Evolutionary conservation across 2,888 invertebrate species (phyloP).

Genomic region (Andrena marginata): DNA sequence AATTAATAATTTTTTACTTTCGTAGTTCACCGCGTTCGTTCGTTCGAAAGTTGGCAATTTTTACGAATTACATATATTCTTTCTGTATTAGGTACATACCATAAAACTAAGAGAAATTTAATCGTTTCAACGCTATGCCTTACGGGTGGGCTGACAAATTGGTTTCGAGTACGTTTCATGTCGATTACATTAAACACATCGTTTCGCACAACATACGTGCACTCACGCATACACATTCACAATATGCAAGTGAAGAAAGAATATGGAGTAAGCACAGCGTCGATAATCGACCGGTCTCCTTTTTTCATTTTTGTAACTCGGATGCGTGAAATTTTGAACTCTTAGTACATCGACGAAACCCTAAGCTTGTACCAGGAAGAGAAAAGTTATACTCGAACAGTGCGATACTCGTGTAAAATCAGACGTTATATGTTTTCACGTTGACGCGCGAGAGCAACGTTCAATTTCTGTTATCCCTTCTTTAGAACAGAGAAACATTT

Average conservation of each 20-base stretch:
- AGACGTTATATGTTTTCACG: not conserved
- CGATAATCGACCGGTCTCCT: not conserved
- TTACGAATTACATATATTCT: slow-evolving; percentile 16
- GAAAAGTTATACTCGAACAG: slow-evolving; percentile 1
- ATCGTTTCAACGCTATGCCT: slow-evolving; percentile 21
- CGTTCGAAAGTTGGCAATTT: slow-evolving; percentile 30
- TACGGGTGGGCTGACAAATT: slow-evolving; percentile 42
- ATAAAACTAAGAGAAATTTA: slow-evolving; percentile 17
- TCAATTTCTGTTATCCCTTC: slow-evolving; percentile 24
- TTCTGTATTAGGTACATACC: slow-evolving; percentile 2
- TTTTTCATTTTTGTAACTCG: not conserved
- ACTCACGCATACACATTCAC: slow-evolving; percentile 48
- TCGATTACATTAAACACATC: slow-evolving; percentile 39
- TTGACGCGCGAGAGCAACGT: slow-evolving; percentile 5
- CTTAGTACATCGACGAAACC: not conserved
- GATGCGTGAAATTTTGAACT: not conserved
- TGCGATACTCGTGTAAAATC: slow-evolving; percentile 28
- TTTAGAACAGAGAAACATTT: slow-evolving; percentile 32
- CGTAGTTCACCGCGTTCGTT: slow-evolving; percentile 10
- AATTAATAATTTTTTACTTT: slow-evolving; percentile 56
- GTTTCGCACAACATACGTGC: slow-evolving; percentile 47
- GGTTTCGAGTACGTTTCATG: slow-evolving; percentile 24
- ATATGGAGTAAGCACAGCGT: slow-evolving; percentile 29
- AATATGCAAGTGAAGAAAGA: slow-evolving; percentile 35
- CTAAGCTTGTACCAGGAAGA: not conserved